Evolutionary conservation across 1,140 invertebrate genomes (phyloP), one percentile per base, ranked within the genome.

Genomic region (Bombus vancouverensis): DNA sequence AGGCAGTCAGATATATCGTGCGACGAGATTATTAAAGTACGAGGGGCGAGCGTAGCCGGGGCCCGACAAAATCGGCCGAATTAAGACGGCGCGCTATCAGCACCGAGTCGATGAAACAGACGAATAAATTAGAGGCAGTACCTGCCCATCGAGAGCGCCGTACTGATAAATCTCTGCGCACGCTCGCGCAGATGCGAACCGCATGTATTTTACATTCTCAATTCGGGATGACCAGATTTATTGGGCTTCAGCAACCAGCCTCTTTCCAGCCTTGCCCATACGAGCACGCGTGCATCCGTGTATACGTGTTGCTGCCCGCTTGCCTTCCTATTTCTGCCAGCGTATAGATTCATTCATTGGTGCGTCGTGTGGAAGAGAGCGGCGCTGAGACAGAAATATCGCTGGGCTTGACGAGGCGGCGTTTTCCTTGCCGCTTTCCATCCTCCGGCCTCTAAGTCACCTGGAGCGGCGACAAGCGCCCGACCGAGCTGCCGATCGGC

Each of bases 131-230:
- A 92, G 88, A 87, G 66, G 82, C 86, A 85, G 87, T 91, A 90
- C 86, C 87, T 91, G 92, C 84, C 92, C 91, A 92, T 93, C 90
- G 91, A 89, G 86, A 88, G 91, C 90, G 89, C 87, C 87, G 88
- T 87, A 87, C 91, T 90, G 92, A 93, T 93, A 92, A 92, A 93
- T 92, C 87, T 89, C 81, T 68, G 80, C 85, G 81, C 91, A 65
- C 85, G 86, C 88, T 85, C 89, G 88, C 90, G 88, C 90, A 91
- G 92, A 92, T 90, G 87, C 88, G 89, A 83, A 89, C 91, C 87
- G 91, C 92, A 92, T 93, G 90, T 93, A 92, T 91, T 93, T 93
- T 93, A 92, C 92, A 93, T 93, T 93, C 92, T 93, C 93, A 93
- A 92, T 93, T 93, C 89, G 91, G 92, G 91, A 93, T 90, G 92